These are phyloP conservation scores for Poeciliopsis prolifica DNA, from an alignment of 2,113 vertebrate genomes.

Conservation along the genomic window DNA sequence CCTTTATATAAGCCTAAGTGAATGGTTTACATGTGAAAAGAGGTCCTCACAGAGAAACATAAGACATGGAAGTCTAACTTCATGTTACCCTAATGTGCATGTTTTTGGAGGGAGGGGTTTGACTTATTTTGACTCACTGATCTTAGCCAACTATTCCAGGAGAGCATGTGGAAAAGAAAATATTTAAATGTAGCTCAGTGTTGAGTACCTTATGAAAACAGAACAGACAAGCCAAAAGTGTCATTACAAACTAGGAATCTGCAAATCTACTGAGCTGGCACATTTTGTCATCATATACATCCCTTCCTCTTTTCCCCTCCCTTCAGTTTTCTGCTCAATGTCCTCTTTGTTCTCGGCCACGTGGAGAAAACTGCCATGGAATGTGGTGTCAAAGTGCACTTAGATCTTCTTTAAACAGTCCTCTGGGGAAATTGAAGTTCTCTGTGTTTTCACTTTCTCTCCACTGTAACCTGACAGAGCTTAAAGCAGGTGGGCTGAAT, in stretches of 20 bases:
- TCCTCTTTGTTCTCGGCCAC: constrained; percentile 58
- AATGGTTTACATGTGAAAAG: too few species aligned
- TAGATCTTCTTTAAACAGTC: constrained; percentile 43
- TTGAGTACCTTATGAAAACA: background rate
- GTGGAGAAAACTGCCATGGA: constrained; percentile 61
- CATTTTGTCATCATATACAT: constrained; percentile 16
- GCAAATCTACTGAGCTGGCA: constrained; percentile 3
- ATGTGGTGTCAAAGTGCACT: constrained; percentile 63
- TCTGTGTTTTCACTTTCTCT: constrained; percentile 51
- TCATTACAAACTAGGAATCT: background rate
- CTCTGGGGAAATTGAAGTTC: constrained; percentile 45
- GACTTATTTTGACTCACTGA: too few species aligned
- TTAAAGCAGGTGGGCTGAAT: constrained; percentile 50
- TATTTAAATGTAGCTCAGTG: background rate
- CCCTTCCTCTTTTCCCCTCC: constrained; percentile 21
- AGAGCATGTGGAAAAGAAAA: background rate
- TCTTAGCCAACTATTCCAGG: background rate
- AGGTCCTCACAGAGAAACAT: too few species aligned
- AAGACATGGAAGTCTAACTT: too few species aligned
- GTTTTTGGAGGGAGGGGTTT: too few species aligned
- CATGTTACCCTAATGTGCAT: too few species aligned
- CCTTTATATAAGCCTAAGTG: too few species aligned
- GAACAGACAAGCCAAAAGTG: background rate
- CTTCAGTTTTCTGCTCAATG: constrained; percentile 52
- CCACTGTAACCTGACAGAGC: constrained; percentile 66